A percentile compares a stretch with the other conserved stretches of the same genome.
These are phyloP conservation scores for Calyptomena viridis DNA, from an alignment of 2,113 vertebrate genomes.

Conservation along the genomic window DNA sequence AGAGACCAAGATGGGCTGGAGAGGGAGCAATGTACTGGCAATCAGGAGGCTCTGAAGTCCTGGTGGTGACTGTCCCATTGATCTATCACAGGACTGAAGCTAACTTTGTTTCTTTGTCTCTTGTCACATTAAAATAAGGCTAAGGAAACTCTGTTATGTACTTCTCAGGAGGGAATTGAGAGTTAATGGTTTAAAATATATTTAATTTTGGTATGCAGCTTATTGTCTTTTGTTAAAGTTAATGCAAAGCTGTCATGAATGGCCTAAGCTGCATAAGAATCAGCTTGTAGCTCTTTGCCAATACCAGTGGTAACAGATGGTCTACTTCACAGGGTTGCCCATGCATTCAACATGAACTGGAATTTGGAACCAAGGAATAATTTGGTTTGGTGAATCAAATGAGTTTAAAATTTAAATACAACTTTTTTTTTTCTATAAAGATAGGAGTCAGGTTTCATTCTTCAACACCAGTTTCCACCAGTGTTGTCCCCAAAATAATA, in stretches of 20 bases:
- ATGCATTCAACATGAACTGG: background rate
- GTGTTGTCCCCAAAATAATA: background rate
- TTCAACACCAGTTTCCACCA: background rate
- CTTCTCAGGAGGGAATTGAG: background rate
- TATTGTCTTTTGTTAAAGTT: conserved; percentile 1
- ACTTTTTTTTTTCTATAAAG: background rate
- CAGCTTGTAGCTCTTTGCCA: background rate
- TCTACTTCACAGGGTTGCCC: background rate
- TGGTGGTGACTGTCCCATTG: background rate
- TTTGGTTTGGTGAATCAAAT: background rate
- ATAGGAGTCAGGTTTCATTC: background rate
- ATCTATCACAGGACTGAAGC: background rate
- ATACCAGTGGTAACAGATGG: background rate
- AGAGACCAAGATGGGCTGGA: background rate
- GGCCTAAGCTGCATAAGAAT: background rate
- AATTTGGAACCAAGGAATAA: background rate
- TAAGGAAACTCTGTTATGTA: background rate
- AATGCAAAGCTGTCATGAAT: background rate
- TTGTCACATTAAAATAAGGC: background rate
- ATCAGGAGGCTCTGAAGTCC: background rate
- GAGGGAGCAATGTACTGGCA: background rate
- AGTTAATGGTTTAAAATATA: background rate
- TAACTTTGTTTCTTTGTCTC: background rate
- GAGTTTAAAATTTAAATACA: background rate
- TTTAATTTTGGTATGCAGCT: background rate